phyloP scores from a whole-genome alignment of 2,797 vertebrate species.

The Florisuga fusca region DNA sequence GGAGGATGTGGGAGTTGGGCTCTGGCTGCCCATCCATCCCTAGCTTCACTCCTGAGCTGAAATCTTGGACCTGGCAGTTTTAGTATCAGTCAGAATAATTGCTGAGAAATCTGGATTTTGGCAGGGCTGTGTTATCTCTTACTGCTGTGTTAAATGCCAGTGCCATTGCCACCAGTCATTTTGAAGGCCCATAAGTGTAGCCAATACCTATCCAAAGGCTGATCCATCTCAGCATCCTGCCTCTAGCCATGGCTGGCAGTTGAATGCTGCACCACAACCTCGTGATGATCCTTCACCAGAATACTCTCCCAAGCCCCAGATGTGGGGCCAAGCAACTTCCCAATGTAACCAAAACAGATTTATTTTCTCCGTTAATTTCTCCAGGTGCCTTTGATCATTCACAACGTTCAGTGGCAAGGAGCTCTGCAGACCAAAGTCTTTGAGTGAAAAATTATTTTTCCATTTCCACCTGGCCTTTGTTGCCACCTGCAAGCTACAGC shows the following conservation, averaged over 20 bases:
- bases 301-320: background rate
- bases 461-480: background rate
- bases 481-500: background rate
- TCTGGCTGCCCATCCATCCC: background rate
- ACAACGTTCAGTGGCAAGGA: background rate
- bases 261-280: background rate
- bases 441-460: background rate
- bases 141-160: background rate
- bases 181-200: background rate
- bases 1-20: accelerated
- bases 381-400: background rate
- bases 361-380: background rate
- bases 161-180: background rate
- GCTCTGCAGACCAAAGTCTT: background rate
- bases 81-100: background rate
- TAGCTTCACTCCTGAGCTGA: background rate
- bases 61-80: background rate
- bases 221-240: background rate
- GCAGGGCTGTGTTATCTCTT: background rate
- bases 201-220: background rate
- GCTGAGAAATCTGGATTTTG: background rate
- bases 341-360: background rate
- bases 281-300: background rate
- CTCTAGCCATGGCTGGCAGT: background rate
- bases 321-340: background rate